A percentile compares a stretch with the other conserved stretches of the same genome.
Evolutionary conservation across 2,888 invertebrate genomes (phyloP).

Genomic region (Theodoxus fluviatilis): DNA sequence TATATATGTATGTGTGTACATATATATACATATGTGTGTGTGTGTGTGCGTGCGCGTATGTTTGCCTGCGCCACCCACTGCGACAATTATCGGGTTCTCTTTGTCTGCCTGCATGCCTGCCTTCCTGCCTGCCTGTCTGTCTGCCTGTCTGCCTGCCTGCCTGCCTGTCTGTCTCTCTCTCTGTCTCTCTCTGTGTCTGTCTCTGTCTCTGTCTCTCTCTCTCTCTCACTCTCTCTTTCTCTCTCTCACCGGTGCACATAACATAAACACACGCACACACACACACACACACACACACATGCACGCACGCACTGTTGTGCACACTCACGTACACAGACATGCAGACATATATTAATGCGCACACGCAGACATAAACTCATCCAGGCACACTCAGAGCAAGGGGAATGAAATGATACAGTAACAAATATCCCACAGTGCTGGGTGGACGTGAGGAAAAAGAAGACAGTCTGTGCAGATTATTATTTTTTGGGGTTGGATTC

Average conservation of each 20-base stretch:
- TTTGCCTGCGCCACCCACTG: background rate
- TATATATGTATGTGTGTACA: background rate
- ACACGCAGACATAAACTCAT: background rate
- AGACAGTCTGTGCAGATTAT: no score
- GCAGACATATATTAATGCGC: background rate
- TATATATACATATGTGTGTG: no score
- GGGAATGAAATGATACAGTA: no score
- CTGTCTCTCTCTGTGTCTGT: constrained; percentile 1
- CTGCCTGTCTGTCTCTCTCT: background rate
- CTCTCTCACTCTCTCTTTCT: background rate
- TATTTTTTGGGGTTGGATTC: no score
- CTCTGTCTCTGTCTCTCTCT: constrained; percentile 17
- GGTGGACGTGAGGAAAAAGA: no score
- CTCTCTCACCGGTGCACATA: background rate
- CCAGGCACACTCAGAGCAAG: background rate
- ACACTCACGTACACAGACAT: constrained; percentile 9
- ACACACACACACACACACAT: constrained; percentile 13
- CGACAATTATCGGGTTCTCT: background rate
- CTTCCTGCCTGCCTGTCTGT: background rate
- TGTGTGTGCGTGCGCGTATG: background rate
- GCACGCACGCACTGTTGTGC: background rate
- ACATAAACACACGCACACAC: background rate
- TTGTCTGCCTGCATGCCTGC: background rate
- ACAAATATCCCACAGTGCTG: no score
- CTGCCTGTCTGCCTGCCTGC: background rate